Conservation (phyloP, 2,113 vertebrate species). For the Aix galericulata region DNA sequence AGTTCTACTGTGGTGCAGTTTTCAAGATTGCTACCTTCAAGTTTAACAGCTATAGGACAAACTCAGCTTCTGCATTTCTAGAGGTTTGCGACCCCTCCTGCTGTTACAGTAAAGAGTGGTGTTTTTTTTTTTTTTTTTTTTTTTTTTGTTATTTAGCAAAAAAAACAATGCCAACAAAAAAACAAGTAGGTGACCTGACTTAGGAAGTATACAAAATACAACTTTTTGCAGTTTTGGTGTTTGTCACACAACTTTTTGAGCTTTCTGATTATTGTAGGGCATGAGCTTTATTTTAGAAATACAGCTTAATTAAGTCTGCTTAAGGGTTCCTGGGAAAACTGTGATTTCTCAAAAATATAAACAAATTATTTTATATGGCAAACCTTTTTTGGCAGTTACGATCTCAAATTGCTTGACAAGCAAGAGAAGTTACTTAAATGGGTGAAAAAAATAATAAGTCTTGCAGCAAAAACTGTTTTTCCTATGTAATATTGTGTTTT, state of each 20-base stretch:
- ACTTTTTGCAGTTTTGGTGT: not conserved
- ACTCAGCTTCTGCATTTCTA: not conserved
- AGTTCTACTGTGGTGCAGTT: accelerated
- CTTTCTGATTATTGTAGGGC: not conserved
- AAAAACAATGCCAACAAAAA: no score
- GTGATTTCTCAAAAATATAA: not conserved
- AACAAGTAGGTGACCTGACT: no score
- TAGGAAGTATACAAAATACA: not conserved
- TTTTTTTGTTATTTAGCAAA: no score
- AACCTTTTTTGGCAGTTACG: not conserved
- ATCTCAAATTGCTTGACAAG: not conserved
- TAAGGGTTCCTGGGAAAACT: not conserved
- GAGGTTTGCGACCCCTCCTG: not conserved
- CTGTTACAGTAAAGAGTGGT: not conserved
- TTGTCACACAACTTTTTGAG: not conserved
- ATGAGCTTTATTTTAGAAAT: not conserved
- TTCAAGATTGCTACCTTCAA: not conserved
- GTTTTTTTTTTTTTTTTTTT: no score
- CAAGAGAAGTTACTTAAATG: not conserved
- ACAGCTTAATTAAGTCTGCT: not conserved
- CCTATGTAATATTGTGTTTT: not conserved
- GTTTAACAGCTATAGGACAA: not conserved
- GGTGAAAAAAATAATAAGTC: not conserved
- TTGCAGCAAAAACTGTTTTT: not conserved
- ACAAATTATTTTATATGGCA: not conserved